Evolutionary conservation across 2,888 invertebrate species (phyloP).

Genomic region (Vesta saturnalis): DNA sequence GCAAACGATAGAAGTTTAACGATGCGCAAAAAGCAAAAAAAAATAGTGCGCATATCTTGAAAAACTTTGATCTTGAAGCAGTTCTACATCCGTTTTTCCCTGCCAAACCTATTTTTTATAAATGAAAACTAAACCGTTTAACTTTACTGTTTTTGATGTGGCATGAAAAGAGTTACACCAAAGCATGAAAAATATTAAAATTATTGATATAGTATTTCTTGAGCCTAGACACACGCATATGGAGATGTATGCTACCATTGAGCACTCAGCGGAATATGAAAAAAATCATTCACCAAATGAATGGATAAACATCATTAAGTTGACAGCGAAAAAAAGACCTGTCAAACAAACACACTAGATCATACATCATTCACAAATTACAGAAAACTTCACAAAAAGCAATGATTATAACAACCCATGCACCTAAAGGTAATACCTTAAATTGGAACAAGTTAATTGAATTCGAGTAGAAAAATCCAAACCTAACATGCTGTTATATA

Average conservation of each 20-base stretch:
- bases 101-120: no score
- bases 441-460: not conserved
- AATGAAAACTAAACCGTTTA: no score
- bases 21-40: not conserved
- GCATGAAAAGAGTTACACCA: not conserved
- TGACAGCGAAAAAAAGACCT: no score
- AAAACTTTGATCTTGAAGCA: not conserved
- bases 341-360: no score
- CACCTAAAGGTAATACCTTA: no score
- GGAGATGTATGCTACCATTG: not conserved
- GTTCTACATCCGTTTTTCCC: no score
- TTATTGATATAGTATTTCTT: not conserved
- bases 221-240: not conserved
- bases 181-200: not conserved
- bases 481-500: no score
- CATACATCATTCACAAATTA: not conserved
- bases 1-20: not conserved
- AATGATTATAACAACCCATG: not conserved
- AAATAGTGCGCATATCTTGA: not conserved
- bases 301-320: no score
- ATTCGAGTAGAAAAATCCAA: not conserved
- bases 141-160: no score
- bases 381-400: not conserved
- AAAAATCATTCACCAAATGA: not conserved
- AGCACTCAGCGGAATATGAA: not conserved